These are phyloP conservation scores for Hylyphantes graminicola DNA, from an alignment of 1,140 invertebrate species.

Conservation along the genomic window DNA sequence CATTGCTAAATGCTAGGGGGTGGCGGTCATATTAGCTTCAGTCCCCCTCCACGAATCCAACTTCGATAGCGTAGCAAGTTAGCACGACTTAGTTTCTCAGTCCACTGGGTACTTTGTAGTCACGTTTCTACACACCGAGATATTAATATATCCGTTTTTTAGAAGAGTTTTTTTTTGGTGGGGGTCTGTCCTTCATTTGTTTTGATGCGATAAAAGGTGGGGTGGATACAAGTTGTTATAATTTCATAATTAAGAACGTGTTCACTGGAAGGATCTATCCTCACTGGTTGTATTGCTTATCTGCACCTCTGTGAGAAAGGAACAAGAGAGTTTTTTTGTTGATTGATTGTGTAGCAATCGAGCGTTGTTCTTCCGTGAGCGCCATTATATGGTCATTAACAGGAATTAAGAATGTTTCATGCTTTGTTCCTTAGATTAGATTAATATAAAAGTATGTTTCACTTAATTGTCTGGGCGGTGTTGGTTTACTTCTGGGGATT, in stretches of 20 bases:
- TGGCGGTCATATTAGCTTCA: background rate
- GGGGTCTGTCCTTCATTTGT: background rate
- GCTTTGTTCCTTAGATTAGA: no score
- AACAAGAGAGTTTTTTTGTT: no score
- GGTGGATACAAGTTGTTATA: constrained; percentile 25
- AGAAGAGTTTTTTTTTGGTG: background rate
- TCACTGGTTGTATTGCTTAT: constrained; percentile 1
- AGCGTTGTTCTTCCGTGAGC: no score
- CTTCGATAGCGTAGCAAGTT: constrained; percentile 23
- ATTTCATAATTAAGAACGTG: constrained; percentile 49
- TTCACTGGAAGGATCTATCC: background rate
- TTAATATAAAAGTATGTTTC: no score
- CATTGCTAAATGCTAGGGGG: constrained; percentile 9
- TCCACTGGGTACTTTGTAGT: constrained; percentile 51
- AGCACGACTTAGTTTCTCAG: constrained; percentile 9
- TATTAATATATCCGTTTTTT: constrained; percentile 24
- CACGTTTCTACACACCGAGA: constrained; percentile 33
- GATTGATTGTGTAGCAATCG: no score
- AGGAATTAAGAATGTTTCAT: no score
- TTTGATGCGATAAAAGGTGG: constrained; percentile 7
- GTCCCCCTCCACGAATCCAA: background rate
- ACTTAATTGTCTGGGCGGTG: no score
- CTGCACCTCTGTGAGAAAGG: background rate
- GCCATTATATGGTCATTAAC: no score
- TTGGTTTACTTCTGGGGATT: no score